Conservation (phyloP, 2,797 vertebrate genomes). For the Sylvilagus floridanus region DNA sequence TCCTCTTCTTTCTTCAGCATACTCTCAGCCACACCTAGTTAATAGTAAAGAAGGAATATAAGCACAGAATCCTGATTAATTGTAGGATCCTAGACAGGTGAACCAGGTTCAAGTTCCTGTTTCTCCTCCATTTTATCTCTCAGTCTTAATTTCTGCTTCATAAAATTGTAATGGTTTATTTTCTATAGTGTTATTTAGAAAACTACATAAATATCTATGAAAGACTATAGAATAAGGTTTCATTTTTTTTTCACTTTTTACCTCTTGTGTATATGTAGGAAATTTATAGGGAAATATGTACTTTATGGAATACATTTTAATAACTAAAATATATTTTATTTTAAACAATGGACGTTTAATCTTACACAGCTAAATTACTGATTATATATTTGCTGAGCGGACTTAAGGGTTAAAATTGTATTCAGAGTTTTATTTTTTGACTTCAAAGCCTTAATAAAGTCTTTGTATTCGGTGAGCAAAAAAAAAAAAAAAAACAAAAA, state of each 20-base stretch:
- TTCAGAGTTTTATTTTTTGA: conserved; percentile 99
- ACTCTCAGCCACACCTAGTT: background rate
- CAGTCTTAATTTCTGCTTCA: background rate
- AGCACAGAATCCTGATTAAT: background rate
- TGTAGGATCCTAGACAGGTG: background rate
- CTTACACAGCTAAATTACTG: conserved; percentile 94
- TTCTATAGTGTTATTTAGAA: background rate
- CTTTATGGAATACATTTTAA: conserved; percentile 99
- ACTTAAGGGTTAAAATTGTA: conserved; percentile 98
- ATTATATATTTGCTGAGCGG: conserved; percentile 96
- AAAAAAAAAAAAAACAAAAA: too few species aligned
- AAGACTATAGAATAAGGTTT: too few species aligned
- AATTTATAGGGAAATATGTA: conserved; percentile 96
- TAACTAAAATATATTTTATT: conserved; percentile 99
- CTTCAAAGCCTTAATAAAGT: conserved; percentile 89
- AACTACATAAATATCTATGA: too few species aligned
- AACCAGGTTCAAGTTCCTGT: background rate
- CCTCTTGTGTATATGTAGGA: conserved; percentile 98
- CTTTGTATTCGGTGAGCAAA: conserved; percentile 86
- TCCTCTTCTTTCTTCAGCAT: background rate
- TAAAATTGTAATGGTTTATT: background rate
- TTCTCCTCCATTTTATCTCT: background rate
- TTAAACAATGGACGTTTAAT: conserved; percentile 98
- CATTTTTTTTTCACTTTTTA: conserved; percentile 92
- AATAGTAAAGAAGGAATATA: too few species aligned